Base-by-base conservation (phyloP, 2,888 invertebrate genomes). In the Nasonia oneida region DNA sequence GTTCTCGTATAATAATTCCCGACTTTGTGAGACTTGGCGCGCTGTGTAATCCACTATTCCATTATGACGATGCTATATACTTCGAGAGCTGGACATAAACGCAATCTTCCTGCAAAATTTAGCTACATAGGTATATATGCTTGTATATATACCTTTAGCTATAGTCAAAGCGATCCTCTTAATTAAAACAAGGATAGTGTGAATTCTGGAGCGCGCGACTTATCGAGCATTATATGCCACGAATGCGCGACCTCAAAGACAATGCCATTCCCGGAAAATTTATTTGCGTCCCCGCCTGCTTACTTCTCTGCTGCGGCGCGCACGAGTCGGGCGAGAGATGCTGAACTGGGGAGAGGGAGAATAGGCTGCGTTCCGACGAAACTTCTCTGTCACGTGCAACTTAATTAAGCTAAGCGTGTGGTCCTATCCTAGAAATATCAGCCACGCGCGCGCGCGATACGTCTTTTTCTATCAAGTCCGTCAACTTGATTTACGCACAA, bases 181-280 rank as follows among this genome's bases (percentile, higher is more conserved):
- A 91, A 91, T 92, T 92, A 92, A 92, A 91, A 90, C 89, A 88
- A 90, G 42, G 64, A 75, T 84, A 80, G 74, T 84, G 67, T 39
- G 53, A 61, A 84, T 84, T 84, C 74, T 53, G 61, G 67, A 47
- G 78, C 64, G 78, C 42, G 85, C 84, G 87, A 91, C 90, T 91
- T 91, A 92, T 91, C 90, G 91, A 91, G 90, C 90, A 91, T 92
- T 91, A 92, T 91, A 92, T 47, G 91, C 90, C 88, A 88, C 89
- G 89, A 92, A 91, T 91, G 90, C 91, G 91, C 91, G 83, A 82
- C 74, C 82, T 85, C 85, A 82, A 85, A 85, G 85, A 91, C 91
- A 91, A 91, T 91, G 91, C 90, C 90, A 90, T 91, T 92, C 90
- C 89, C 89, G 89, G 89, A 89, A 90, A 92, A 91, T 91, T 91